Evolutionary conservation across 2,888 invertebrate species (phyloP).

Genomic region (Rhaphigaster nebulosa): DNA sequence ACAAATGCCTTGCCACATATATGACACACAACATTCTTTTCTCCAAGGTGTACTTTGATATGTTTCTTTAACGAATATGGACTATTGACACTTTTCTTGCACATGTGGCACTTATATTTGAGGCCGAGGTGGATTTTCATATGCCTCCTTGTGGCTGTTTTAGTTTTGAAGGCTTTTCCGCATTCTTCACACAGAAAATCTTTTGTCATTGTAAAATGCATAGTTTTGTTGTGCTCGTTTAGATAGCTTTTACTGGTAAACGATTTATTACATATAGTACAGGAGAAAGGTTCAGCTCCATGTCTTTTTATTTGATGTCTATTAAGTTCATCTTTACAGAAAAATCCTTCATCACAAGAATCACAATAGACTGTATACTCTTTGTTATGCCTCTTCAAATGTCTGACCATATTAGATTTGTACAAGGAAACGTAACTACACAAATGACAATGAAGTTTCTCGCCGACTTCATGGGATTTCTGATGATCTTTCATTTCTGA

Average conservation of each 20-base stretch:
- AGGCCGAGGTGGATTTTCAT: conserved; percentile 71
- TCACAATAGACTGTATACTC: conserved; percentile 70
- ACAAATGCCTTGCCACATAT: conserved; percentile 71
- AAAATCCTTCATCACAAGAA: conserved; percentile 69
- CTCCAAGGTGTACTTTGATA: conserved; percentile 72
- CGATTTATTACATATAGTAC: conserved; percentile 68
- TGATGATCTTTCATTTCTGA: conserved; percentile 68
- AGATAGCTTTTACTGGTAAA: conserved; percentile 69
- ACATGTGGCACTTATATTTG: conserved; percentile 73
- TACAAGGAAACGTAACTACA: conserved; percentile 70
- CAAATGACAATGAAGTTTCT: conserved; percentile 67
- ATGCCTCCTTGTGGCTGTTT: conserved; percentile 68
- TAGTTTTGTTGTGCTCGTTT: conserved; percentile 67
- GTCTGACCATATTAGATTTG: conserved; percentile 71
- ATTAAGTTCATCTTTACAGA: conserved; percentile 69
- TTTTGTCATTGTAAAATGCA: conserved; percentile 58
- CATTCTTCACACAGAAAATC: conserved; percentile 71
- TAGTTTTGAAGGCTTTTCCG: conserved; percentile 68
- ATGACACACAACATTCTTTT: conserved; percentile 72
- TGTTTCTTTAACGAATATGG: conserved; percentile 73
- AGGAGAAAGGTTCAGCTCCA: conserved; percentile 67
- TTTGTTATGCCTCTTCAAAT: conserved; percentile 74
- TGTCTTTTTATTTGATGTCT: conserved; percentile 73
- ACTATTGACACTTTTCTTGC: conserved; percentile 73
- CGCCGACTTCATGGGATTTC: conserved; percentile 71